phyloP scores from a whole-genome alignment of 2,888 invertebrate genomes.

The Ommatoiulus sabulosus region DNA sequence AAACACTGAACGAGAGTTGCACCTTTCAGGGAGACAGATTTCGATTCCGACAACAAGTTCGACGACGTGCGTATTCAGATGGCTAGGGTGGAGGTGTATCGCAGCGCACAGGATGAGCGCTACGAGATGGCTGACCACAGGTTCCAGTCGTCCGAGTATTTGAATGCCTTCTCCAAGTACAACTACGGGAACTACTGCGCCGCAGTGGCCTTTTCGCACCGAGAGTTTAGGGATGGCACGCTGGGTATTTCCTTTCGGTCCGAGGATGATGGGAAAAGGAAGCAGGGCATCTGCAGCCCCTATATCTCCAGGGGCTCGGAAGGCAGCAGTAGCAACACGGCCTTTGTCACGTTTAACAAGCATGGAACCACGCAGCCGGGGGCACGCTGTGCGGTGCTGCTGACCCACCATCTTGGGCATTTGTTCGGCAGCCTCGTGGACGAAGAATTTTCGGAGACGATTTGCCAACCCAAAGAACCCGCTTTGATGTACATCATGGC shows the following conservation, averaged over 20 bases:
- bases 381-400: slow-evolving; percentile 50
- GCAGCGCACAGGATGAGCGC: background rate
- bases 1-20: too few relatives aligned
- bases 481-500: background rate
- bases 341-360: slow-evolving; percentile 44
- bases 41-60: slow-evolving; percentile 64
- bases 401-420: slow-evolving; percentile 60
- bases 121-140: background rate
- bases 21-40: slow-evolving; percentile 63
- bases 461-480: too few relatives aligned
- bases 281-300: slow-evolving; percentile 59
- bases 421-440: slow-evolving; percentile 58
- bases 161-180: background rate
- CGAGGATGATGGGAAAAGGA: background rate
- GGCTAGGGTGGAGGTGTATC: background rate
- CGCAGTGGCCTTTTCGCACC: slow-evolving; percentile 56
- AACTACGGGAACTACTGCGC: slow-evolving; percentile 48
- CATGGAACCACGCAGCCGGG: background rate
- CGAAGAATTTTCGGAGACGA: too few relatives aligned
- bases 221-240: slow-evolving; percentile 47
- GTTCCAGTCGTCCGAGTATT: background rate
- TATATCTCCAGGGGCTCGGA: background rate
- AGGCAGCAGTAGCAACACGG: slow-evolving; percentile 51
- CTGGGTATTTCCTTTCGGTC: background rate
- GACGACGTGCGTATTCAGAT: slow-evolving; percentile 64